These are phyloP conservation scores for Pica pica DNA, from an alignment of 2,113 vertebrate genomes.

Conservation along the genomic window DNA sequence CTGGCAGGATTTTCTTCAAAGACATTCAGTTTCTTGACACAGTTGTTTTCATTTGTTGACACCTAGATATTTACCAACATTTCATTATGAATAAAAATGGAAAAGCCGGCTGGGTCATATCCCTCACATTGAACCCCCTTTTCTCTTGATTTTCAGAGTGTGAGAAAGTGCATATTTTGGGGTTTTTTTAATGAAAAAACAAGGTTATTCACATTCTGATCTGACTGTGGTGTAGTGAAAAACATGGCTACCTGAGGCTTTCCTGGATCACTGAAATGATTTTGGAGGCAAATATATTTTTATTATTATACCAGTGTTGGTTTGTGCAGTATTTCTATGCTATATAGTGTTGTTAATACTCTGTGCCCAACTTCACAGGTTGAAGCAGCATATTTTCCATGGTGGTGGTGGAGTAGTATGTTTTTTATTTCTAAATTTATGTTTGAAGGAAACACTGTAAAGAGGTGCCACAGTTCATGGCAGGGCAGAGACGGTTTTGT, in stretches of 20 bases:
- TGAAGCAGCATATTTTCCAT: background rate
- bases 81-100: background rate
- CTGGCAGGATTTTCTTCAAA: background rate
- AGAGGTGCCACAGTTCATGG: background rate
- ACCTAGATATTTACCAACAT: background rate
- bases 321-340: background rate
- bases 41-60: background rate
- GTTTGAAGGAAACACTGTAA: background rate
- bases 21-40: background rate
- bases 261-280: background rate
- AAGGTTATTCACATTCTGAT: background rate
- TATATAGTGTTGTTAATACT: background rate
- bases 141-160: background rate
- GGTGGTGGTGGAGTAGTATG: background rate
- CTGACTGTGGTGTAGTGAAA: background rate
- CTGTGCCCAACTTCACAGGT: background rate
- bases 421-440: background rate
- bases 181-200: background rate
- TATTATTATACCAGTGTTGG: background rate
- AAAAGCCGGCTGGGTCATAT: background rate
- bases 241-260: background rate
- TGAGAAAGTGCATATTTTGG: background rate
- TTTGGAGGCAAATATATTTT: background rate
- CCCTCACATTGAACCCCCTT: background rate
- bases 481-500: background rate